phyloP scores from a whole-genome alignment of 2,888 invertebrate genomes.

The Parnassius smintheus region DNA sequence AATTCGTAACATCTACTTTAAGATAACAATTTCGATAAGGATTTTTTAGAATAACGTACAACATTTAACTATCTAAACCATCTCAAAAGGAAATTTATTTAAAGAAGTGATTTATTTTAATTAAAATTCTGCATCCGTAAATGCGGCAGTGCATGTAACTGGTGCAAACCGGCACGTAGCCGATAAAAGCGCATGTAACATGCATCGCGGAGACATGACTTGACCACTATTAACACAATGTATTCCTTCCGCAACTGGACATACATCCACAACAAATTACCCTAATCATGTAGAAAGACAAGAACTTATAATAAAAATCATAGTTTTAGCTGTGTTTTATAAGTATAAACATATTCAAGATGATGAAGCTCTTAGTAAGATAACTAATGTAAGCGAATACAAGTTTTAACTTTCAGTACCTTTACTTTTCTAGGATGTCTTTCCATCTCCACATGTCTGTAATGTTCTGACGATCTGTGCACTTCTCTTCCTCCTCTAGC shows the following conservation, averaged over 20 bases:
- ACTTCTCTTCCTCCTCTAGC: constrained; percentile 82
- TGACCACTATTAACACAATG: constrained; percentile 15
- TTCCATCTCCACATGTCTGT: constrained; percentile 80
- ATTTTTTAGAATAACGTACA: too few relatives aligned
- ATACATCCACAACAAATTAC: neutral
- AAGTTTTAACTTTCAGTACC: constrained; percentile 72
- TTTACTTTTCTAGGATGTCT: constrained; percentile 87
- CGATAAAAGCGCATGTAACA: constrained; percentile 23
- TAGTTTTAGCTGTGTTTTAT: too few relatives aligned
- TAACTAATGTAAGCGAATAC: neutral
- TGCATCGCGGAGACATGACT: constrained; percentile 12
- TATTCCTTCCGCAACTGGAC: constrained; percentile 16
- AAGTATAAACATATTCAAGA: neutral
- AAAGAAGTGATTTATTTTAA: constrained; percentile 10
- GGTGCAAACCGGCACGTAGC: constrained; percentile 23
- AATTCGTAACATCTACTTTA: too few relatives aligned
- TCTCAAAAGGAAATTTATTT: constrained; percentile 9
- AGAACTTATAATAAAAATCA: neutral
- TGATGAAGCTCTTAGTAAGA: neutral
- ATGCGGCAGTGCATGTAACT: constrained; percentile 25
- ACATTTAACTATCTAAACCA: neutral
- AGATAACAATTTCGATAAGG: too few relatives aligned
- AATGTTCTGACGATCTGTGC: constrained; percentile 79
- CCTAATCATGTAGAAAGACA: constrained; percentile 2
- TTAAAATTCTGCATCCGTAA: constrained; percentile 21